Evolutionary conservation across 2,797 vertebrate genomes (phyloP).

Genomic region (Delichon dasypus): DNA sequence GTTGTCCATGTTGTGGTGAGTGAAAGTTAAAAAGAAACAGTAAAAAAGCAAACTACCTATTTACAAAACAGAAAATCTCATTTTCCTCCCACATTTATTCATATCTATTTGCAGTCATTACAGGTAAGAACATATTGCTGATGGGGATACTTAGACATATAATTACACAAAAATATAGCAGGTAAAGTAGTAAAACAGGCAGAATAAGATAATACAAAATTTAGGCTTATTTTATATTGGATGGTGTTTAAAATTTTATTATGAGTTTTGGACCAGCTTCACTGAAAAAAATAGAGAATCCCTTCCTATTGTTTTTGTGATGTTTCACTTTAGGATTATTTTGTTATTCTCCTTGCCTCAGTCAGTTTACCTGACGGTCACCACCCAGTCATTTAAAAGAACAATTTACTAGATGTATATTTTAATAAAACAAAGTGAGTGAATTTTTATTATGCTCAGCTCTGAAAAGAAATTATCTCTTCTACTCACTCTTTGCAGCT

Average conservation of each 20-base stretch:
- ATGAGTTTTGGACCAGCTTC: background rate
- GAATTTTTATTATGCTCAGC: background rate
- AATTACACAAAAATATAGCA: background rate
- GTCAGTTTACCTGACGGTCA: background rate
- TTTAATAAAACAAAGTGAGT: background rate
- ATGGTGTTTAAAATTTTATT: background rate
- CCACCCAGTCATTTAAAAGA: background rate
- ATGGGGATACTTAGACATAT: background rate
- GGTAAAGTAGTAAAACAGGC: background rate
- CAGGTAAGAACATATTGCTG: background rate
- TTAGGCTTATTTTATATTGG: background rate
- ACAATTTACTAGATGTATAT: background rate
- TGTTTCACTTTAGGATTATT: background rate
- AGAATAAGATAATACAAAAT: background rate
- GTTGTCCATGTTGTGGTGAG: background rate
- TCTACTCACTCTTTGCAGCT: background rate
- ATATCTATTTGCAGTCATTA: background rate
- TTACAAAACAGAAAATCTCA: background rate
- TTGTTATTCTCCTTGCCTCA: background rate
- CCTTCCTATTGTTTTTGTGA: background rate
- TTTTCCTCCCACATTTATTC: background rate
- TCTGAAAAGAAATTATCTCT: background rate
- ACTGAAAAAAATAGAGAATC: background rate
- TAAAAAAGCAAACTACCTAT: background rate
- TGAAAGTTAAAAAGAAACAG: background rate